Conservation (phyloP, 2,888 invertebrate species). For the Empis stercorea region DNA sequence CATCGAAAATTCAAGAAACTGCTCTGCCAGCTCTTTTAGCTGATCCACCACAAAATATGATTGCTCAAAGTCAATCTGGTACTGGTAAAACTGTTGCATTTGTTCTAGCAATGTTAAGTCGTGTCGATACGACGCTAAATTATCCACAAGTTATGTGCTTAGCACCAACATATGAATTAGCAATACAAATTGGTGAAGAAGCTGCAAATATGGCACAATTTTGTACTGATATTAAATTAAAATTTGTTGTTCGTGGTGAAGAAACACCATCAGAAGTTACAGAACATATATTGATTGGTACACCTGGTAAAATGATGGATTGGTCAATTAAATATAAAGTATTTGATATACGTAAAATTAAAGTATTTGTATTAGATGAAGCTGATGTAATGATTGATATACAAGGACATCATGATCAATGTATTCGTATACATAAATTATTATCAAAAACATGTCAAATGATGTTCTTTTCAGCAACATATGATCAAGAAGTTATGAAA, state of each 20-base stretch:
- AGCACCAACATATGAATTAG: slow-evolving; percentile 95
- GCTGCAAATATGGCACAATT: slow-evolving; percentile 89
- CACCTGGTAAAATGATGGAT: slow-evolving; percentile 94
- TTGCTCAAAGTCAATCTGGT: slow-evolving; percentile 97
- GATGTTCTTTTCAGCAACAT: slow-evolving; percentile 98
- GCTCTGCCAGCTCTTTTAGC: slow-evolving; percentile 88
- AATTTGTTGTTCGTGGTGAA: slow-evolving; percentile 90
- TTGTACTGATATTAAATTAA: slow-evolving; percentile 78
- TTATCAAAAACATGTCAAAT: slow-evolving; percentile 70
- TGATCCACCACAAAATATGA: slow-evolving; percentile 94
- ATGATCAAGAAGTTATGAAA: slow-evolving; percentile 84
- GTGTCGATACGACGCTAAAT: slow-evolving; percentile 66
- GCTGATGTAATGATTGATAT: slow-evolving; percentile 99
- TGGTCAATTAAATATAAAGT: slow-evolving; percentile 78
- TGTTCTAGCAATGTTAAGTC: slow-evolving; percentile 88
- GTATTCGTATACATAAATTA: slow-evolving; percentile 84
- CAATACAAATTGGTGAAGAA: slow-evolving; percentile 93
- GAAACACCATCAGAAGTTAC: slow-evolving; percentile 59
- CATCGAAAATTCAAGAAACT: slow-evolving; percentile 96
- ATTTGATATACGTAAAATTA: slow-evolving; percentile 76
- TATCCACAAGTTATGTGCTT: slow-evolving; percentile 82
- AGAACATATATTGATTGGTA: slow-evolving; percentile 93
- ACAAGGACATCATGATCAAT: slow-evolving; percentile 96
- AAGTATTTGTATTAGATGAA: slow-evolving; percentile 96
- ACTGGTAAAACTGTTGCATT: slow-evolving; percentile 99